phyloP scores from a whole-genome alignment of 92 coral and sea anemone genomes.

The Micromussa lordhowensis region DNA sequence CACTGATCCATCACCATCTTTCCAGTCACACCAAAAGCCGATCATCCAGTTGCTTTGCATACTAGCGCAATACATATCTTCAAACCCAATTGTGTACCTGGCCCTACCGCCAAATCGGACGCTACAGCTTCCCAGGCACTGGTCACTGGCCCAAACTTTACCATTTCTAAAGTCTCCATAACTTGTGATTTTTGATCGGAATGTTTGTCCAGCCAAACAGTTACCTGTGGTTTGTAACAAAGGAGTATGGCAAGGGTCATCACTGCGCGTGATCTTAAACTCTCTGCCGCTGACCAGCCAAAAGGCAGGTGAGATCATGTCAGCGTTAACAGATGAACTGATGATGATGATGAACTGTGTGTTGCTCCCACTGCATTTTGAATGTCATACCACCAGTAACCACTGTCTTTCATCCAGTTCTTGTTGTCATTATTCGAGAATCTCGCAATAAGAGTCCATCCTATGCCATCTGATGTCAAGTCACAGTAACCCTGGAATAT shows the following conservation, averaged over 20 bases:
- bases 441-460: too few species aligned
- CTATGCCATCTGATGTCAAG: too few species aligned
- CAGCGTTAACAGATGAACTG: not conserved
- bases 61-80: too few species aligned
- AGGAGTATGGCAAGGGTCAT: constrained; percentile 55
- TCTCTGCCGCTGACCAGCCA: constrained; percentile 52
- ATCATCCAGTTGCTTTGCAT: not conserved
- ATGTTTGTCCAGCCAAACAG: constrained; percentile 56
- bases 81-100: not conserved
- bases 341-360: too few species aligned
- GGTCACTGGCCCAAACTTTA: not conserved
- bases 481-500: too few species aligned
- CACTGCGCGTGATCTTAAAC: constrained; percentile 67
- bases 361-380: not conserved
- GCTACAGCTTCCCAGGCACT: not conserved
- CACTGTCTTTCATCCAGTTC: too few species aligned
- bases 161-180: constrained; percentile 35
- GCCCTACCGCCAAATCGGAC: not conserved
- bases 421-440: too few species aligned
- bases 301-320: constrained; percentile 37
- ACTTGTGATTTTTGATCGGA: constrained; percentile 59
- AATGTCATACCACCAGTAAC: not conserved
- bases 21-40: not conserved
- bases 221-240: constrained; percentile 47
- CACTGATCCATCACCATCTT: not conserved